Base-by-base conservation (phyloP, 2,888 invertebrate species). In the Latrodectus hesperus region DNA sequence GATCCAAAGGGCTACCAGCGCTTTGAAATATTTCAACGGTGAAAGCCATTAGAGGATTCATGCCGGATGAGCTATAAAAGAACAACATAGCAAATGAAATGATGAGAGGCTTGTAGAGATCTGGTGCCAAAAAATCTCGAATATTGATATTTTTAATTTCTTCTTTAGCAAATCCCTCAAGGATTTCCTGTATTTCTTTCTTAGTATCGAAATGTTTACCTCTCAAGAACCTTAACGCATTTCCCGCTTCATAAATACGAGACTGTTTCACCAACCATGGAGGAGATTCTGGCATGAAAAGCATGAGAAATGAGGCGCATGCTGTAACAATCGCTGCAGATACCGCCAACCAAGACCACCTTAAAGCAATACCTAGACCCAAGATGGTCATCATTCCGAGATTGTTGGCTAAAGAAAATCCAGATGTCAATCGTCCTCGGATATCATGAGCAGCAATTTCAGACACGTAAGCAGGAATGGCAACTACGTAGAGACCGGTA, bases 11-110 rank as follows among this genome's bases (percentile, higher is more conserved):
- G 84, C 91, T 91, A 75, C 91, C 92, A 26, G 92, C 92, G 84
- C 89, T 90, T 81, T 91, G 90, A 89, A 92, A 92, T 38, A 93
- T 92, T 5, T 91, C 90, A 1, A 92, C 92, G 0, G 92, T 91
- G 87, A 92, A 93, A 88, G 92, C 92, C 92, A 93, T 92, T 70
- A 93, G 91, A n/a, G 92, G 92, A 90, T 93, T 93, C 60, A 93
- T 92, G 5, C 93, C 93, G 75, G 91, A 91, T 9, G 92, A 90
- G 85, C 92, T 92, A 87, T 93, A 93, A 76, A 93, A 92, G 10
- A 92, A 82, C 92, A 92, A 92, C 14, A 92, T 90, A 11, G 90
- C 89, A 0, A 92, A 72, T 0, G 91, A 90, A 38, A 92, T 91
- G 8, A 90, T 84, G 16, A 92, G 81, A 2, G 92, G 92, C 65